phyloP scores from a whole-genome alignment of 2,888 invertebrate species.

The Cryptocheilus praepositus region DNA sequence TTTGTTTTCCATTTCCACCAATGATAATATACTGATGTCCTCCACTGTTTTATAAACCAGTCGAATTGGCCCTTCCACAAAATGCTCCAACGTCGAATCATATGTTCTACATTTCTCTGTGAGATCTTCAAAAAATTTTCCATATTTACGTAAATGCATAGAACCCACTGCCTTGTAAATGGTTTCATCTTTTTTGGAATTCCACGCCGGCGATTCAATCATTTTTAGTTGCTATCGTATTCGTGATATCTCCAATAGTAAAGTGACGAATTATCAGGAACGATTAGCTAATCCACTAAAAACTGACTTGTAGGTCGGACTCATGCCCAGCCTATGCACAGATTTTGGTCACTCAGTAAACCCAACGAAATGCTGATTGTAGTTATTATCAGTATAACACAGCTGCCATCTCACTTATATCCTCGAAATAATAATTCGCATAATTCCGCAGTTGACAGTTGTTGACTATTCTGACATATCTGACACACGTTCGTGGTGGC shows the following conservation, averaged over 20 bases:
- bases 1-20: conserved; percentile 90
- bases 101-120: conserved; percentile 61
- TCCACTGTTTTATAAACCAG: conserved; percentile 78
- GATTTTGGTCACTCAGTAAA: no score
- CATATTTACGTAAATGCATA: conserved; percentile 76
- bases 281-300: no score
- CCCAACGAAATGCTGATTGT: no score
- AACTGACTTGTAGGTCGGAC: no score
- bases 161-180: conserved; percentile 76
- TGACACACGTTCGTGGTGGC: no score
- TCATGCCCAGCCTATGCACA: no score
- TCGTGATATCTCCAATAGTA: not conserved
- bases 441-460: no score
- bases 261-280: not conserved
- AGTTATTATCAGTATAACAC: no score
- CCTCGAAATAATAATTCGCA: no score
- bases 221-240: conserved; percentile 45
- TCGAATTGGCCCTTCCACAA: conserved; percentile 68
- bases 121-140: conserved; percentile 76
- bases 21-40: conserved; percentile 80
- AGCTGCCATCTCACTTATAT: no score
- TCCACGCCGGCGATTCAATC: conserved; percentile 69
- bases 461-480: no score
- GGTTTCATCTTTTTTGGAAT: conserved; percentile 64
- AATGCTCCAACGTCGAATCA: conserved; percentile 58